phyloP scores from a whole-genome alignment of 2,797 vertebrate genomes.

The Kryptopterus vitreolus region DNA sequence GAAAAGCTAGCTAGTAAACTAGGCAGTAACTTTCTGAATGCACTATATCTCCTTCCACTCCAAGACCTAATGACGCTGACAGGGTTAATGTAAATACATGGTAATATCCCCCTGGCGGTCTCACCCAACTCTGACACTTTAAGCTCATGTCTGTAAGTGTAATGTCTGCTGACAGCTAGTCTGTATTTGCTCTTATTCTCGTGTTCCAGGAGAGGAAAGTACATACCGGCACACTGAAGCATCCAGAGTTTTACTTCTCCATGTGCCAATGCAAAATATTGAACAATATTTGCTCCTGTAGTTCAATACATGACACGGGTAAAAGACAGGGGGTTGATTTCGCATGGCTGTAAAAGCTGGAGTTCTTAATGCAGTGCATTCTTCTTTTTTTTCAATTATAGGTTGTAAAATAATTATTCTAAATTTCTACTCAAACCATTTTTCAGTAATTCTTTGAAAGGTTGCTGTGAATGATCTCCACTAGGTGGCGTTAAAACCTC shows the following conservation, averaged over 20 bases:
- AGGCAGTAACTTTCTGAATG: too few relatives aligned
- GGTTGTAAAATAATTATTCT: neutral
- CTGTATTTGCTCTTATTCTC: neutral
- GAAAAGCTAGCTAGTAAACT: too few relatives aligned
- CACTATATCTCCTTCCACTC: neutral
- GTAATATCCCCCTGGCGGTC: neutral
- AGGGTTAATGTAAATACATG: neutral
- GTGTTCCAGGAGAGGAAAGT: too few relatives aligned
- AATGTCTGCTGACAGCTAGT: neutral
- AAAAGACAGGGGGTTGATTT: neutral
- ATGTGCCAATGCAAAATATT: neutral
- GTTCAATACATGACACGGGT: neutral
- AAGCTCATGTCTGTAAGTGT: neutral
- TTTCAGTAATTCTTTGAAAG: neutral
- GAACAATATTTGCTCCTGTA: neutral
- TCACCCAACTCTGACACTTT: neutral
- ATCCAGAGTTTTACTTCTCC: neutral
- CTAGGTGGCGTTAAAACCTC: conserved; percentile 40
- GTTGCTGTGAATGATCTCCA: conserved; percentile 42
- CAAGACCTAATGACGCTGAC: neutral
- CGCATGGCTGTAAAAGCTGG: neutral
- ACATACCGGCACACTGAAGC: neutral
- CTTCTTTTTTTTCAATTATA: neutral
- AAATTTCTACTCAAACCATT: neutral
- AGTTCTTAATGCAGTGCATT: neutral